Percentiles rank a stretch among this genome's conserved stretches.
phyloP scores from a whole-genome alignment of 1,140 invertebrate species.

The Drosophila arizonae region DNA sequence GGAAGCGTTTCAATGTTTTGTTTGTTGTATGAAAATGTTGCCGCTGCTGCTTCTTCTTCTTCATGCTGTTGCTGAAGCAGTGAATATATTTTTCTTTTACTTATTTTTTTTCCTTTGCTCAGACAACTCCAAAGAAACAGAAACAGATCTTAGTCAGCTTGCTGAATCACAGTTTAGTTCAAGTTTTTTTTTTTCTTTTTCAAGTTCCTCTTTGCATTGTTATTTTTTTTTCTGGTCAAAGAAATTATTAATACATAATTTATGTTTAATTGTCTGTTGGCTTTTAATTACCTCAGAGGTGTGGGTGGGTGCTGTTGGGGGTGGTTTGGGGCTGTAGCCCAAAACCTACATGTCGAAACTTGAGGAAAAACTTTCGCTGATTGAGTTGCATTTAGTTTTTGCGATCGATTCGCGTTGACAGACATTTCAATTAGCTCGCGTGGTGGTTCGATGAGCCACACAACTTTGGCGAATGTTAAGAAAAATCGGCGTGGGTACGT shows the following conservation, averaged over 20 bases:
- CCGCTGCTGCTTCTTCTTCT: slow-evolving; percentile 37
- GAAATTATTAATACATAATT: slow-evolving; percentile 80
- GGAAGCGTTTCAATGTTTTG: slow-evolving; percentile 77
- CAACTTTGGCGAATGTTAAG: not conserved
- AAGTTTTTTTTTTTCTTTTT: not conserved
- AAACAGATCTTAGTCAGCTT: not conserved
- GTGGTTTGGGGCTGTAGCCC: not conserved
- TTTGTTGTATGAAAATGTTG: slow-evolving; percentile 66
- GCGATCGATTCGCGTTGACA: slow-evolving; percentile 57
- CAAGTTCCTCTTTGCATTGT: not conserved
- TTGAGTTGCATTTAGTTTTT: slow-evolving; percentile 77
- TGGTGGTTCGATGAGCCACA: not conserved
- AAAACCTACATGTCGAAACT: slow-evolving; percentile 38
- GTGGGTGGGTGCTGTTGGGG: not conserved
- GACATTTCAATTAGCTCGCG: slow-evolving; percentile 75
- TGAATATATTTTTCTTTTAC: not conserved
- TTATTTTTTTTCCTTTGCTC: slow-evolving; percentile 14
- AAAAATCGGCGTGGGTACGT: too few relatives aligned
- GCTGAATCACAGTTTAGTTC: slow-evolving; percentile 31
- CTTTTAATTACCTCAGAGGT: slow-evolving; percentile 35
- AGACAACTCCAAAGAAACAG: too few relatives aligned
- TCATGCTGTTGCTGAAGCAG: slow-evolving; percentile 19
- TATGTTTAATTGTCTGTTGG: slow-evolving; percentile 70
- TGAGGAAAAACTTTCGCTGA: slow-evolving; percentile 72
- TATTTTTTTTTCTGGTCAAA: slow-evolving; percentile 28